These are phyloP conservation scores for Tiaroga cobitis DNA, from an alignment of 2,797 vertebrate genomes.

Conservation along the genomic window DNA sequence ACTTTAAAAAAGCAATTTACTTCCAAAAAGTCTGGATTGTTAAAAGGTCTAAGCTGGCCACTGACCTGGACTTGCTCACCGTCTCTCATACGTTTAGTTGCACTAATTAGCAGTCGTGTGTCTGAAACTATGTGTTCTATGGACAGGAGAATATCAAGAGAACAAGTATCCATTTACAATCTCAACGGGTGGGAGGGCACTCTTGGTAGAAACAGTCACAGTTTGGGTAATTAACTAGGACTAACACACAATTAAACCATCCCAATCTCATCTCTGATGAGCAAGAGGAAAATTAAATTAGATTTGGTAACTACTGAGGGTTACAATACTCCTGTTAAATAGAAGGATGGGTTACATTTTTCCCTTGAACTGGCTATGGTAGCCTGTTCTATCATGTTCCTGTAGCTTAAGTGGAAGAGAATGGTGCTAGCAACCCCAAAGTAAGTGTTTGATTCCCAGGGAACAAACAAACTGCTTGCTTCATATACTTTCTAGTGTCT, in stretches of 20 bases:
- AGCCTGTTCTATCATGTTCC: background rate
- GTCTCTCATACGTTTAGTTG: background rate
- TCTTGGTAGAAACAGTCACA: constrained; percentile 57
- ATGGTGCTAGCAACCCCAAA: background rate
- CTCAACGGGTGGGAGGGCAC: constrained; percentile 59
- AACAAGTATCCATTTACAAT: constrained; percentile 50
- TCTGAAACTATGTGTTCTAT: background rate
- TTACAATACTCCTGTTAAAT: constrained; percentile 58
- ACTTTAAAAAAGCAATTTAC: constrained; percentile 27
- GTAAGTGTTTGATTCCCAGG: background rate
- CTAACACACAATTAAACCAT: constrained; percentile 70
- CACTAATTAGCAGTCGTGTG: constrained; percentile 13
- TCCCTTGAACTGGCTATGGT: constrained; percentile 3
- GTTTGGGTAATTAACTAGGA: constrained; percentile 70
- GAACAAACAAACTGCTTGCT: background rate
- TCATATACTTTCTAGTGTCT: background rate
- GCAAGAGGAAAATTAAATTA: constrained; percentile 67
- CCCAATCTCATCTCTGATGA: constrained; percentile 65
- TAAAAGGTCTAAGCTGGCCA: constrained; percentile 21
- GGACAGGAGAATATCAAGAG: background rate
- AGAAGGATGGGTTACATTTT: constrained; percentile 24
- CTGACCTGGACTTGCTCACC: background rate
- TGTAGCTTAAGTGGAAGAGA: background rate
- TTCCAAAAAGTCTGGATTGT: background rate
- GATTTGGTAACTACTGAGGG: constrained; percentile 68